Base-by-base conservation (phyloP, 2,113 vertebrate species). In the Coregonus clupeaformis region DNA sequence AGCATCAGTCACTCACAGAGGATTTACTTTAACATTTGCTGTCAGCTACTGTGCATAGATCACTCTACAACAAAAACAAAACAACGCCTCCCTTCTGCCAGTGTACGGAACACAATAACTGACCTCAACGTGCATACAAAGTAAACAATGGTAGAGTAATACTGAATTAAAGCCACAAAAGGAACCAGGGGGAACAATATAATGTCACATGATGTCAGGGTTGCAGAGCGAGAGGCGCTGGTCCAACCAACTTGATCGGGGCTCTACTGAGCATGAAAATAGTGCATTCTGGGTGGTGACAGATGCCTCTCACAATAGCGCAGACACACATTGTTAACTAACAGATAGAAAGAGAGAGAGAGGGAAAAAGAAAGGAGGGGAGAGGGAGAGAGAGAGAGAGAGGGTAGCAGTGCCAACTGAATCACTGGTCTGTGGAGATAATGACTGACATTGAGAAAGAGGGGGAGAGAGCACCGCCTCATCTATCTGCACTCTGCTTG, bases 371-470 rank as follows among this genome's bases (percentile, higher is more conserved):
- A 27, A 14, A 69, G 36, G 4, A 12, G 20, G 47, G 29, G 30
- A 60, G 24, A 47, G 55, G 14, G 25, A n/a, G 45, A 24, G 11
- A 59, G 24, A n/a, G 42, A 62, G 0, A 36, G 22, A 4, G 9
- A n/a, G 6, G 57, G 1, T 14, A 45, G 29, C 3, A 24, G 2
- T 57, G 22, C 0, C 3, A 18, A 47, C 57, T 77, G 74, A 79
- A 62, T 72, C 64, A 78, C 55, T 78, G 42, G 75, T 71, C 45
- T 76, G 66, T 77, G 64, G 30, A 69, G 62, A 73, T 73, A 66
- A 73, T 49, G 27, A 72, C 64, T 67, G 72, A 75, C 71, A 73
- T 75, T 55, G 66, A 71, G 57, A 70, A 71, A 22, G 65, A 32
- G 67, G 73, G 4, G 18, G 27, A n/a, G 20, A 29, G 72, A 45